Conservation (phyloP, 2,888 invertebrate species). For the Zelleria hepariella region DNA sequence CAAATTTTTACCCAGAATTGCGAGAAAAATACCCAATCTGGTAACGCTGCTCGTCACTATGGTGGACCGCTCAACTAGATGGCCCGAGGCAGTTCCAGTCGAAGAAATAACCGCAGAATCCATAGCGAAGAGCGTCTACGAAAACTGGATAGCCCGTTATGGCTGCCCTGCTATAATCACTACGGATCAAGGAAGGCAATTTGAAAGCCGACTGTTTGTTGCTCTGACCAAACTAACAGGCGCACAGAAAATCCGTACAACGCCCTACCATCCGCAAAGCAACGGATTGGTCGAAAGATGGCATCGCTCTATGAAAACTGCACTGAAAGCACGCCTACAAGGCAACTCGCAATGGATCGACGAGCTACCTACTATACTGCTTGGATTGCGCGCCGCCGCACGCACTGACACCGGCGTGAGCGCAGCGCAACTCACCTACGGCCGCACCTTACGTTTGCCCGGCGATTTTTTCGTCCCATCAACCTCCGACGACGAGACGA, state of each 20-base stretch:
- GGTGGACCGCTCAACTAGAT: slow-evolving; percentile 12
- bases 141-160: slow-evolving; percentile 11
- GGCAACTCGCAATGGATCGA: background rate
- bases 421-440: no score
- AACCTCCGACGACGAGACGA: no score
- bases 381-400: no score
- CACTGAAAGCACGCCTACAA: slow-evolving; percentile 2
- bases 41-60: no score
- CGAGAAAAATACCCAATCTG: no score
- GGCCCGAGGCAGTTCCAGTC: slow-evolving; percentile 14
- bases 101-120: slow-evolving; percentile 20
- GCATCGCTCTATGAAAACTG: slow-evolving; percentile 12
- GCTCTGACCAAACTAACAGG: background rate
- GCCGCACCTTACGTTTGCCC: no score
- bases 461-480: no score
- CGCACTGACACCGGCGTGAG: no score
- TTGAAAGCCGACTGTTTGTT: background rate
- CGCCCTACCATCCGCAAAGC: slow-evolving; percentile 15
- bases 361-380: background rate
- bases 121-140: slow-evolving; percentile 17
- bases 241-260: slow-evolving; percentile 7
- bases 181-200: background rate
- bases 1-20: no score
- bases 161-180: slow-evolving; percentile 8
- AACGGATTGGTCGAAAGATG: slow-evolving; percentile 16